Conservation (phyloP, 2,797 vertebrate genomes). For the Diceros bicornis region DNA sequence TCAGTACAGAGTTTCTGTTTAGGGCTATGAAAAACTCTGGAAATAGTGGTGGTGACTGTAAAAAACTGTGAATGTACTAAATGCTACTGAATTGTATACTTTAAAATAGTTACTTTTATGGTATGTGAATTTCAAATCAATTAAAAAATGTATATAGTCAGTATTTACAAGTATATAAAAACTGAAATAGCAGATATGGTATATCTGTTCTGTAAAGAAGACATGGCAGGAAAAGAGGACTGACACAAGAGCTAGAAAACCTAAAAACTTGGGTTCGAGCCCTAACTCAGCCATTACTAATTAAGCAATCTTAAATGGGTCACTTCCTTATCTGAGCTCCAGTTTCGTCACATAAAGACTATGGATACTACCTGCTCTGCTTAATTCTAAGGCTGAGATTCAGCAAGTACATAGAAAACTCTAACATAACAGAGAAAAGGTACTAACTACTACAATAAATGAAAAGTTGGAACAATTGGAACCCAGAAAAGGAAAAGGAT, state of each 20-base stretch:
- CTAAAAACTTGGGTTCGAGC: background rate
- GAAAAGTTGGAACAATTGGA: conserved; percentile 23
- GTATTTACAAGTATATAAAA: conserved; percentile 30
- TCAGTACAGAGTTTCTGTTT: background rate
- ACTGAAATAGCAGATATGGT: conserved; percentile 10
- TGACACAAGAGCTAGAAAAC: conserved; percentile 54
- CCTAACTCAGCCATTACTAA: conserved; percentile 39
- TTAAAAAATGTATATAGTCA: background rate
- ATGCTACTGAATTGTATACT: background rate
- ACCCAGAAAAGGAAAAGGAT: background rate
- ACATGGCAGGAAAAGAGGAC: background rate
- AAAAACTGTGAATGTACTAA: background rate
- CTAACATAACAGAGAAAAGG: conserved; percentile 14
- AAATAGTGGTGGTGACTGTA: background rate
- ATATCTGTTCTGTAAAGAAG: background rate
- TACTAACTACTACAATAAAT: background rate
- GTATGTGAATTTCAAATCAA: conserved; percentile 44
- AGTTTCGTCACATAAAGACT: conserved; percentile 32
- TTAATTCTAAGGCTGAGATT: conserved; percentile 31
- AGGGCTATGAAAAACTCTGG: conserved; percentile 36
- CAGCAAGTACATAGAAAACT: conserved; percentile 42
- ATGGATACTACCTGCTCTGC: background rate
- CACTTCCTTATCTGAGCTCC: conserved; percentile 19
- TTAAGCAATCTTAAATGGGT: conserved; percentile 11
- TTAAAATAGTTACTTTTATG: conserved; percentile 63